phyloP scores from a whole-genome alignment of 2,113 vertebrate genomes.

The Sinosuthora webbiana region DNA sequence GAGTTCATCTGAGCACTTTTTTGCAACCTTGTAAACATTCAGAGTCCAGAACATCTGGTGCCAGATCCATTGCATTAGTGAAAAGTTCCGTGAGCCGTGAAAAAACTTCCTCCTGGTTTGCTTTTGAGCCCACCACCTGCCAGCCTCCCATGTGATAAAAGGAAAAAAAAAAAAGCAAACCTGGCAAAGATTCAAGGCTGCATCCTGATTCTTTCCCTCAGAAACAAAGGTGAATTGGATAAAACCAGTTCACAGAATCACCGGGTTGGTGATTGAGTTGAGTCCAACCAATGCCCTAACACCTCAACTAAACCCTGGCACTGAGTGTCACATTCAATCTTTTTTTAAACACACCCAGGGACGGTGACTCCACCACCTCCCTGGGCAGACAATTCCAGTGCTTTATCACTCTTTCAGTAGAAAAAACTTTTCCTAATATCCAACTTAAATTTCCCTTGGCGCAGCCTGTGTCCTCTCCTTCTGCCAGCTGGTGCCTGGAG shows the following conservation, averaged over 20 bases:
- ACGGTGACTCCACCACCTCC: not conserved
- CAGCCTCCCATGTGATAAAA: not conserved
- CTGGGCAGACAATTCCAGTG: not conserved
- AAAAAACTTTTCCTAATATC: not conserved
- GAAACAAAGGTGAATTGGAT: not conserved
- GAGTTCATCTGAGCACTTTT: not conserved
- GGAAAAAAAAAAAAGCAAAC: not conserved
- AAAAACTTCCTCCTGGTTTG: not conserved
- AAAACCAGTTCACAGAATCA: not conserved
- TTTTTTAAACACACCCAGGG: not conserved
- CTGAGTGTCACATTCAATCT: not conserved
- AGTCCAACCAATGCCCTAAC: not conserved
- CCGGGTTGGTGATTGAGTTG: not conserved
- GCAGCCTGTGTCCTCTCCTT: not conserved
- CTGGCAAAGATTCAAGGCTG: not conserved
- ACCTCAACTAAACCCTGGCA: not conserved
- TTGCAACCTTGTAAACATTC: not conserved
- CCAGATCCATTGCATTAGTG: not conserved
- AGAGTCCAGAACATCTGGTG: accelerated
- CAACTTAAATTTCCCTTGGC: not conserved
- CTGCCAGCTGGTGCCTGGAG: not conserved
- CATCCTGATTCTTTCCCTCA: not conserved
- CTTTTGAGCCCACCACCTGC: not conserved
- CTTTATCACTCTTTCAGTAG: not conserved
- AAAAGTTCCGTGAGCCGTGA: accelerated